phyloP scores from a whole-genome alignment of 1,140 invertebrate species.

The Diachasmimorpha longicaudata region DNA sequence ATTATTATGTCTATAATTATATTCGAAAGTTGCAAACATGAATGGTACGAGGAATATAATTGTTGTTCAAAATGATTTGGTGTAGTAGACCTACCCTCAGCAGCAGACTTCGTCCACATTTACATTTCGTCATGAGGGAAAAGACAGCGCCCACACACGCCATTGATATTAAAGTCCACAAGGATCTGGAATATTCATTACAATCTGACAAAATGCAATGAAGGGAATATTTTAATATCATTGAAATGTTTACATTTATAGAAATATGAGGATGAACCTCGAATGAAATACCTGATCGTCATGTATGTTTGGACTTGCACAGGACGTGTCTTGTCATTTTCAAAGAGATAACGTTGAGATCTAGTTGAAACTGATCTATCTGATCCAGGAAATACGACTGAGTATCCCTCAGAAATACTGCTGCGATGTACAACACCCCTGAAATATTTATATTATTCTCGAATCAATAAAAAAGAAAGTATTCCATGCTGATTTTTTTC shows the following conservation, averaged over 20 bases:
- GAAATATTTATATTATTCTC: constrained; percentile 12
- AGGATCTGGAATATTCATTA: constrained; percentile 41
- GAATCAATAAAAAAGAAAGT: constrained; percentile 9
- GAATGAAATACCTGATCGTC: constrained; percentile 52
- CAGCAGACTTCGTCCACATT: constrained; percentile 70
- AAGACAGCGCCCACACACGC: constrained; percentile 70
- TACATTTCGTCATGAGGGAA: constrained; percentile 69
- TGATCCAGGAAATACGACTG: constrained; percentile 77
- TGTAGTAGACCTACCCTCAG: constrained; percentile 63
- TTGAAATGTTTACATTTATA: neutral
- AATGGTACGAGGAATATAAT: too few relatives aligned
- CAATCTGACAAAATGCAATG: neutral
- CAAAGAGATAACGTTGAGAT: constrained; percentile 77
- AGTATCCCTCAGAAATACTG: constrained; percentile 71
- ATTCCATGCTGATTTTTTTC: too few relatives aligned
- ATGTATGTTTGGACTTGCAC: constrained; percentile 73
- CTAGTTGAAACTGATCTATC: constrained; percentile 81
- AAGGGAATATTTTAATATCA: neutral
- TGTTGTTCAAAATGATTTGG: neutral
- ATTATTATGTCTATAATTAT: too few relatives aligned
- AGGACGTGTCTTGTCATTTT: constrained; percentile 73
- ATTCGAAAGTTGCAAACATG: too few relatives aligned
- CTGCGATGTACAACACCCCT: constrained; percentile 71
- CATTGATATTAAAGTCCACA: constrained; percentile 59
- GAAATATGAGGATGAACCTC: neutral